Evolutionary conservation across 2,888 invertebrate genomes (phyloP).

Genomic region (Sericinus montela): DNA sequence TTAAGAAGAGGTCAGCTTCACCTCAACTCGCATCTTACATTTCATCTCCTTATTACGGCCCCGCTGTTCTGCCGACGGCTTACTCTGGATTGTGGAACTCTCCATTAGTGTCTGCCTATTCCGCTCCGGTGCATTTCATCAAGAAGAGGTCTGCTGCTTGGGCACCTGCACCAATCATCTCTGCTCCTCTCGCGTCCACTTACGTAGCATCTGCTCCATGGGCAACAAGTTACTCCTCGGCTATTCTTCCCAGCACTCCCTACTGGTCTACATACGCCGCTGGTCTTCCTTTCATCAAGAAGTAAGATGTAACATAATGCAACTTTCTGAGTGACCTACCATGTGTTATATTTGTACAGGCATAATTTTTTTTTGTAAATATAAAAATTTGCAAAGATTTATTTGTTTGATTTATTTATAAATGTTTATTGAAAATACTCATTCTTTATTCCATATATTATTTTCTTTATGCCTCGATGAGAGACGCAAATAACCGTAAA

Average conservation of each 20-base stretch:
- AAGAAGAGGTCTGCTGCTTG: constrained; percentile 55
- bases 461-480: too few relatives aligned
- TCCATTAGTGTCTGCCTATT: constrained; percentile 25
- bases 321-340: background rate
- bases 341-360: constrained; percentile 1
- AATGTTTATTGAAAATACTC: too few relatives aligned
- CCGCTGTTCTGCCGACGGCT: background rate
- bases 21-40: constrained; percentile 24
- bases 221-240: constrained; percentile 27
- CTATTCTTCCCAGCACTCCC: constrained; percentile 22
- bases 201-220: constrained; percentile 32
- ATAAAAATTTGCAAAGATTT: constrained; percentile 8
- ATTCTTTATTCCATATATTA: too few relatives aligned
- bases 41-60: background rate
- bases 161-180: constrained; percentile 28
- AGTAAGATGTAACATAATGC: constrained; percentile 2
- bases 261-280: constrained; percentile 36
- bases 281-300: constrained; percentile 16
- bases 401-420: background rate
- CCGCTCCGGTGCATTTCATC: constrained; percentile 42
- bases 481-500: too few relatives aligned
- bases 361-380: constrained; percentile 15
- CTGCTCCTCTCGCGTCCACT: constrained; percentile 27
- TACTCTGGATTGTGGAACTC: background rate
- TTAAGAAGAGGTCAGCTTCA: constrained; percentile 32